Evolutionary conservation across 2,113 vertebrate species (phyloP).

Genomic region (Aldabrachelys gigantea): DNA sequence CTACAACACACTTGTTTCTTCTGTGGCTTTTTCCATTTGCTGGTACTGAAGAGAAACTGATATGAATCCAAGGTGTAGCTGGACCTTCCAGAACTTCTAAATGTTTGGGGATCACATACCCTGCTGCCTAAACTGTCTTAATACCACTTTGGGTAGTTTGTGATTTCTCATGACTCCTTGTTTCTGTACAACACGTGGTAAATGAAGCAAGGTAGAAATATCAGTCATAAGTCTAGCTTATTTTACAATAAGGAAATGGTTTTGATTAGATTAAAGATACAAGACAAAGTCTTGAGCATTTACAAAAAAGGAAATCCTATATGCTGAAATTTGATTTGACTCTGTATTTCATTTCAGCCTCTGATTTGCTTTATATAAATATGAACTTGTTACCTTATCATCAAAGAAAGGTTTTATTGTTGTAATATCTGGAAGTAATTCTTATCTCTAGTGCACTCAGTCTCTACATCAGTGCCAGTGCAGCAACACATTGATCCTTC

Average conservation of each 20-base stretch:
- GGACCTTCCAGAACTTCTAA: background rate
- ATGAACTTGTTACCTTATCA: conserved; percentile 31
- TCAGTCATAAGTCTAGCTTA: background rate
- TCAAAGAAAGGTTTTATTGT: conserved; percentile 38
- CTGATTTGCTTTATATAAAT: conserved; percentile 50
- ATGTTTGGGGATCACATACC: background rate
- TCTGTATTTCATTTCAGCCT: background rate
- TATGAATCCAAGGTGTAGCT: background rate
- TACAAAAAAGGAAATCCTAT: background rate
- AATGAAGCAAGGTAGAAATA: background rate
- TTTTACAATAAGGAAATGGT: background rate
- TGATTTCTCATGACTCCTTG: background rate
- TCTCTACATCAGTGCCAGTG: background rate
- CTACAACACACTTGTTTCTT: background rate
- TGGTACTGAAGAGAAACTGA: background rate
- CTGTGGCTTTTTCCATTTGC: background rate
- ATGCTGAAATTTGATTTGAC: conserved; percentile 14
- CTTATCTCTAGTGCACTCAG: conserved; percentile 19
- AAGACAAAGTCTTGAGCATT: background rate
- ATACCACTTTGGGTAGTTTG: background rate
- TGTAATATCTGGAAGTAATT: conserved; percentile 62
- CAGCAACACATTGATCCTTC: background rate
- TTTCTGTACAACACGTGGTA: conserved; percentile 22
- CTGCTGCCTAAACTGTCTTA: background rate
- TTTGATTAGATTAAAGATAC: conserved; percentile 13